Base-by-base conservation (phyloP, 2,888 invertebrate genomes). In the Cephus nigrinus region DNA sequence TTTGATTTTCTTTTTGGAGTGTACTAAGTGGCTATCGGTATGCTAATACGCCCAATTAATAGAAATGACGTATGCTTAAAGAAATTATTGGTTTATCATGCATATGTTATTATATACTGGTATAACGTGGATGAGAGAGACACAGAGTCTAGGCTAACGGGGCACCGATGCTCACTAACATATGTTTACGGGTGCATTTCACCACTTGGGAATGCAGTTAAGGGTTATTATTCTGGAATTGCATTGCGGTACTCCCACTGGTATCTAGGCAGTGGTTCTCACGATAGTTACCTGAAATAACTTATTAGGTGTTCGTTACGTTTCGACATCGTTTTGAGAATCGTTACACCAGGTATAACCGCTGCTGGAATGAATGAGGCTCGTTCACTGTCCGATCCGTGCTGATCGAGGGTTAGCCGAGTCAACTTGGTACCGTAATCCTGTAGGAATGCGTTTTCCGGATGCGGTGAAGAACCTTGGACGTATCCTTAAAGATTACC, bases 361-460 rank as follows among this genome's bases (percentile, higher is more conserved):
- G 78, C 84, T 82, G 83, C n/a, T 69, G 73, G 75, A 81, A 81
- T 83, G 84, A 86, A 86, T 84, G 83, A 84, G 80, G 79, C 76
- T 82, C 84, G 83, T 86, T 85, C 85, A 83, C 84, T 55, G 9
- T 55, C 23, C 81, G 84, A 85, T 83, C 80, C 82, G 78, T 79
- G 75, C 55, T 55, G 55, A 55, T 55, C 23, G 55, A 55, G 55
- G 23, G 23, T 15, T 55, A 55, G 55, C 9, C 55, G 55, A 55
- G 55, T 23, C 55, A 55, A 73, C 77, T 78, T 80, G 78, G 30
- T 69, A 76, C 78, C 82, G 85, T 86, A 86, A 86, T 86, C 82
- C 84, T 81, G 86, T 83, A 83, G 86, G 86, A 85, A 86, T 87
- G 86, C 83, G 84, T 86, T 85, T 87, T 84, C 82, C 78, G 76